phyloP scores from a whole-genome alignment of 1,140 invertebrate genomes.

The Dolichoris vasculosae region DNA sequence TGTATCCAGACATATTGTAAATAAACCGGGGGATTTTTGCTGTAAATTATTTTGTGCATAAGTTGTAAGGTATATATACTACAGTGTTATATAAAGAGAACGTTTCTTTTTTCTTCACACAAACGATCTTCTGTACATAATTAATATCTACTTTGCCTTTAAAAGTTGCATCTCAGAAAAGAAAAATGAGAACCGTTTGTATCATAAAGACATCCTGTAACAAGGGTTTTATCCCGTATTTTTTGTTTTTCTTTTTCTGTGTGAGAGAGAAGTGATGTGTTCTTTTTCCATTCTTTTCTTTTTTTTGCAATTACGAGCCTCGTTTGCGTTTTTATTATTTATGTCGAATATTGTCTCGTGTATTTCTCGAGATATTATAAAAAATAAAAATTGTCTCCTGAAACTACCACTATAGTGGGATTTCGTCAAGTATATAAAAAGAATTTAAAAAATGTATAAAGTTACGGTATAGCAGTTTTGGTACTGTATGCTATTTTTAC shows the following conservation, averaged over 20 bases:
- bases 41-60: constrained; percentile 50
- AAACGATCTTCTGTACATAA: constrained; percentile 48
- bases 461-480: constrained; percentile 68
- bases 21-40: constrained; percentile 33
- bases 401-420: constrained; percentile 63
- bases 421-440: constrained; percentile 62
- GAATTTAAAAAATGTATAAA: constrained; percentile 61
- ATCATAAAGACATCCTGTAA: constrained; percentile 15
- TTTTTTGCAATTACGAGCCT: not conserved
- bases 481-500: constrained; percentile 73
- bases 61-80: constrained; percentile 43
- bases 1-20: constrained; percentile 27
- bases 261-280: not conserved
- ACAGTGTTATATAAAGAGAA: constrained; percentile 29
- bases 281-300: constrained; percentile 23
- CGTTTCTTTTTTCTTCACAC: constrained; percentile 1
- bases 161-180: constrained; percentile 42
- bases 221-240: not conserved
- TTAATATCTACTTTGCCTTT: constrained; percentile 55
- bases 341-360: constrained; percentile 10
- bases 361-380: not conserved
- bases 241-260: not conserved
- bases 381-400: constrained; percentile 53
- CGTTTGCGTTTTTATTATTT: constrained; percentile 27
- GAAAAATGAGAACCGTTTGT: constrained; percentile 49